Evolutionary conservation across 2,888 invertebrate species (phyloP).

Genomic region (Ennomos erosarius): DNA sequence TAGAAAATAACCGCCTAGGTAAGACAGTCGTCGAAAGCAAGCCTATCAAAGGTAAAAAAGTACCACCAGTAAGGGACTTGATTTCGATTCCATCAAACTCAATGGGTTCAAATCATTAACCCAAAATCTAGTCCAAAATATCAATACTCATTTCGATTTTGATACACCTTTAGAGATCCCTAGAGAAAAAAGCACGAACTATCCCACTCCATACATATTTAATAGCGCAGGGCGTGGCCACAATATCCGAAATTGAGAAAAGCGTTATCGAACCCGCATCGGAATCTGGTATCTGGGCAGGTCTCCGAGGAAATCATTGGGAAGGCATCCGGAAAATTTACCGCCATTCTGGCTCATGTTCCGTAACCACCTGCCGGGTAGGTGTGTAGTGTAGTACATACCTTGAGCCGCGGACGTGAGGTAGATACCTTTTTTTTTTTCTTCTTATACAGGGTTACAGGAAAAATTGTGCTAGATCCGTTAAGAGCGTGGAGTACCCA

Average conservation of each 20-base stretch:
- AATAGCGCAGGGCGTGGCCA: conserved; percentile 73
- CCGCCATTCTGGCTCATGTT: conserved; percentile 79
- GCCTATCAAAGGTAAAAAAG: no score
- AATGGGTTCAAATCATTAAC: no score
- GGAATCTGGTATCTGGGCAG: conserved; percentile 83
- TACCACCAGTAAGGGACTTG: no score
- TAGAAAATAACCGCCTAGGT: no score
- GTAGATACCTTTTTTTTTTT: conserved; percentile 69
- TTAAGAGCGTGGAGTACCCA: no score
- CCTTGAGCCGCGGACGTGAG: conserved; percentile 74
- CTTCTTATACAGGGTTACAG: no score
- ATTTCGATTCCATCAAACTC: no score
- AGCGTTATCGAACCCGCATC: conserved; percentile 84
- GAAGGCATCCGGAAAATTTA: conserved; percentile 90
- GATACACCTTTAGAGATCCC: conserved; percentile 43
- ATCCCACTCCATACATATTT: conserved; percentile 70
- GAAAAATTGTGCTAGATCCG: no score
- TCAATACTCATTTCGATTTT: no score
- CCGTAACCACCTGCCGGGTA: conserved; percentile 79
- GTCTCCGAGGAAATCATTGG: conserved; percentile 92
- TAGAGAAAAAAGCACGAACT: conserved; percentile 59
- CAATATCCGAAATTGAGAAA: conserved; percentile 78
- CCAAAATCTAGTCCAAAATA: no score
- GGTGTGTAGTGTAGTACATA: no score
- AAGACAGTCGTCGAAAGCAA: no score